Base-by-base conservation (phyloP, 92 coral and sea anemone genomes). In the Hydrozoanthus gracilis region DNA sequence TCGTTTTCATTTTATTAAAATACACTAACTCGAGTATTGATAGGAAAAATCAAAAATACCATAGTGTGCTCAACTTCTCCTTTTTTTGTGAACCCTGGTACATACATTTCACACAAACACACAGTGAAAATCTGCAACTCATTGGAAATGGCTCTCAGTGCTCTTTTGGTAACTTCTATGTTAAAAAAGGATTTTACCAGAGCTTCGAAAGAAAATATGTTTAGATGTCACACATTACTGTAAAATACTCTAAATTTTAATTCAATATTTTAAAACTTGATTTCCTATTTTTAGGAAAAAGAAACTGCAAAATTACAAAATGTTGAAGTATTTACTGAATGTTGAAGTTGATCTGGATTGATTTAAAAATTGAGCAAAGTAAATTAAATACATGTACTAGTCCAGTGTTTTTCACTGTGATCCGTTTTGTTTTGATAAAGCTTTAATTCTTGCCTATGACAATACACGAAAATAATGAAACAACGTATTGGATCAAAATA, bases 341-440 rank as follows among this genome's bases (percentile, higher is more conserved):
- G 70, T 64, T 64, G 70, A 64, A 64, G 70, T 64, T 64, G 70
- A 64, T 64, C 70, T 64, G 70, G 70, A 64, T 64, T 64, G 70
- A 64, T 64, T 13, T 64, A 13, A 64, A 64, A 64, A 64, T 64
- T 64, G 70, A 64, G 70, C 70, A 64, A 64, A 64, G 70, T 64
- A 64, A 64, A 64, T 64, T 64, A 64, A 64, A 64, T 64, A 64
- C 70, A 64, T 64, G n/a, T 64, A 64, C 9, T 64, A 64, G 70
- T 64, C 70, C 70, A 64, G n/a, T 64, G 70, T 64, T 64, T 64
- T 64, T 64, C 70, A 64, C n/a, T 64, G 70, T 64, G 70, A 64
- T 64, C 70, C 70, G 70, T 64, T 64, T 64, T 64, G 5, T 64
- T 64, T 64, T 3, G 70, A 64, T 64, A 64, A 64, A 64, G 70